phyloP scores from a whole-genome alignment of 1,140 invertebrate genomes.

The Rhopalosiphum maidis region DNA sequence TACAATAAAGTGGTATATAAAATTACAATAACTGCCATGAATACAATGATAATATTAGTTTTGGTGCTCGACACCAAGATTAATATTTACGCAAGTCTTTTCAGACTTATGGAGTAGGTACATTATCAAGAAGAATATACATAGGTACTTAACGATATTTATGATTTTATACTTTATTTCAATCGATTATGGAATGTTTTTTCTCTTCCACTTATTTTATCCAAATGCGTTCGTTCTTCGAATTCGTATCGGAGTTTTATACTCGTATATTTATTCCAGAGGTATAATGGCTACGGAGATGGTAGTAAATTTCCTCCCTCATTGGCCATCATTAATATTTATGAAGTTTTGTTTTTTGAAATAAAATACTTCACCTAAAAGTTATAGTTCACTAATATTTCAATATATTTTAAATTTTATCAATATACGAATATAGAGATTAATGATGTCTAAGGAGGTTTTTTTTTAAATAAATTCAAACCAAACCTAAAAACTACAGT shows the following conservation, averaged over 20 bases:
- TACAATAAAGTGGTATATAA: constrained; percentile 14
- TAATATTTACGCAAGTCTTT: constrained; percentile 24
- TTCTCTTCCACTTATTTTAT: background rate
- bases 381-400: background rate
- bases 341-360: constrained; percentile 2
- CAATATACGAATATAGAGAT: background rate
- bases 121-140: background rate
- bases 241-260: background rate
- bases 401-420: constrained; percentile 12
- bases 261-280: background rate
- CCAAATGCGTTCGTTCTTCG: background rate
- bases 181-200: background rate
- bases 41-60: constrained; percentile 29
- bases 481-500: background rate
- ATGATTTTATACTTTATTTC: constrained; percentile 10
- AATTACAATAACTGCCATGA: background rate
- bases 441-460: background rate
- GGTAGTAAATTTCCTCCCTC: background rate
- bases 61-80: background rate
- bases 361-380: background rate
- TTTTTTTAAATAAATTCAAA: background rate
- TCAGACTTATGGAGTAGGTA: background rate
- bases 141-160: background rate
- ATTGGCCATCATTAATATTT: constrained; percentile 15
- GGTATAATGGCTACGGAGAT: background rate